phyloP scores from a whole-genome alignment of 2,113 vertebrate species.

The Seriola rivoliana region DNA sequence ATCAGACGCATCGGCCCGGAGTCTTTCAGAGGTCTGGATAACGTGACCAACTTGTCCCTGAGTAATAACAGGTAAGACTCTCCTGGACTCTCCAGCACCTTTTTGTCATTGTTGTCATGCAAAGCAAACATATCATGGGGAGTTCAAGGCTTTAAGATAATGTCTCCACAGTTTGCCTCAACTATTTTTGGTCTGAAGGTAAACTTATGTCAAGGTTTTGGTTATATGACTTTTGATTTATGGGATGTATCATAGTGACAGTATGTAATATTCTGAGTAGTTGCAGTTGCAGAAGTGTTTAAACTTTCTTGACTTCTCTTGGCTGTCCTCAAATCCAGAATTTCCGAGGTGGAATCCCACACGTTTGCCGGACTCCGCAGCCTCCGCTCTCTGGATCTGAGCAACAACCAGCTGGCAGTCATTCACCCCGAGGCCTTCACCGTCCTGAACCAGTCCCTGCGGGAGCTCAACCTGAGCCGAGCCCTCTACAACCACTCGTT shows the following conservation, averaged over 20 bases:
- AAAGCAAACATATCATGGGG: not conserved
- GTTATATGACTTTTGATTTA: not conserved
- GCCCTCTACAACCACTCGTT: constrained; percentile 84
- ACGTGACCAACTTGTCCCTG: constrained; percentile 83
- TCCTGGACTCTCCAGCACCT: not conserved
- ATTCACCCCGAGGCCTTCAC: constrained; percentile 84
- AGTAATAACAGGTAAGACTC: constrained; percentile 84
- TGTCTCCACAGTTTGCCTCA: not conserved
- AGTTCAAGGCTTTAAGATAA: not conserved
- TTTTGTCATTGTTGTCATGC: not conserved
- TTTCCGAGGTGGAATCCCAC: constrained; percentile 80
- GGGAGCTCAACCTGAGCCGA: constrained; percentile 86
- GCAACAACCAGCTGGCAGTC: constrained; percentile 82
- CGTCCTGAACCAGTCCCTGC: constrained; percentile 76
- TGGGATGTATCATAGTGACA: no score
- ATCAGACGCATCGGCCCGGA: constrained; percentile 78
- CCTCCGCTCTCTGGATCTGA: constrained; percentile 85
- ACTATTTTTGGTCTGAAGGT: not conserved
- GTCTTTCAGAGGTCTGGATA: constrained; percentile 79
- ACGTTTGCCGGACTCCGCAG: constrained; percentile 78
- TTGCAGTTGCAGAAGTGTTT: not conserved
- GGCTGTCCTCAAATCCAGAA: constrained; percentile 67
- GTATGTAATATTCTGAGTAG: not conserved
- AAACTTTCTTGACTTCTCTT: not conserved
- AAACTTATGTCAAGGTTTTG: no score